Evolutionary conservation across 2,888 invertebrate genomes (phyloP).

Genomic region (Homarus gammarus): DNA sequence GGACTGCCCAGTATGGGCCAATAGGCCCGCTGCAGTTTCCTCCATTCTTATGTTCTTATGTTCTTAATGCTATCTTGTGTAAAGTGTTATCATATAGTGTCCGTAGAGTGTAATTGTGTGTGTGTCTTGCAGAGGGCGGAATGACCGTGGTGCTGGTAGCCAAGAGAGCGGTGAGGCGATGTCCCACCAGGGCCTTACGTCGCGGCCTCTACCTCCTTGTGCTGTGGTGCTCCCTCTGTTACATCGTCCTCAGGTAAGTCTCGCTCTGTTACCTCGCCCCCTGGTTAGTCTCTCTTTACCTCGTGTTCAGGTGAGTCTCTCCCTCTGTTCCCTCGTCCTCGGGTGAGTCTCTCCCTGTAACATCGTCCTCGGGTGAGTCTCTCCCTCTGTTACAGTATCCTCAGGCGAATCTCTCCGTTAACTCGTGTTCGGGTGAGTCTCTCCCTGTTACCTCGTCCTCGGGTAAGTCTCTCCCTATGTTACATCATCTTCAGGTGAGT

Average conservation of each 20-base stretch:
- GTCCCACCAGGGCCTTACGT: constrained; percentile 51
- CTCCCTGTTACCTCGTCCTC: neutral
- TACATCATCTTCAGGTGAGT: no score
- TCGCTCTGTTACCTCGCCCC: neutral
- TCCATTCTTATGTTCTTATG: neutral
- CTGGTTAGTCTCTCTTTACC: no score
- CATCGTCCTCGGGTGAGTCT: constrained; percentile 72
- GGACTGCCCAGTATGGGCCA: no score
- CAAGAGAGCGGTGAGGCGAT: constrained; percentile 40
- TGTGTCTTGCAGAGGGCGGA: constrained; percentile 51
- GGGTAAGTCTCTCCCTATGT: no score
- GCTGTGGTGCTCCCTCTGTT: constrained; percentile 73
- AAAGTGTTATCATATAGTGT: neutral
- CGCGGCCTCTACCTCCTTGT: constrained; percentile 59
- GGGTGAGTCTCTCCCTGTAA: constrained; percentile 70
- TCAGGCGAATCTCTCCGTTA: constrained; percentile 71
- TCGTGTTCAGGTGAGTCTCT: no score
- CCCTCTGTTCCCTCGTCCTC: no score
- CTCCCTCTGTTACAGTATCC: neutral
- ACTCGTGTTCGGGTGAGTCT: constrained; percentile 72
- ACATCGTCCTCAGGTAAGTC: constrained; percentile 73
- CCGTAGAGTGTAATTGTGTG: neutral
- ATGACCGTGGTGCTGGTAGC: constrained; percentile 26
- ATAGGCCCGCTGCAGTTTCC: no score
- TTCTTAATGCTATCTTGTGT: neutral